Evolutionary conservation across 2,797 vertebrate genomes (phyloP).

Genomic region (Sardinella longiceps): DNA sequence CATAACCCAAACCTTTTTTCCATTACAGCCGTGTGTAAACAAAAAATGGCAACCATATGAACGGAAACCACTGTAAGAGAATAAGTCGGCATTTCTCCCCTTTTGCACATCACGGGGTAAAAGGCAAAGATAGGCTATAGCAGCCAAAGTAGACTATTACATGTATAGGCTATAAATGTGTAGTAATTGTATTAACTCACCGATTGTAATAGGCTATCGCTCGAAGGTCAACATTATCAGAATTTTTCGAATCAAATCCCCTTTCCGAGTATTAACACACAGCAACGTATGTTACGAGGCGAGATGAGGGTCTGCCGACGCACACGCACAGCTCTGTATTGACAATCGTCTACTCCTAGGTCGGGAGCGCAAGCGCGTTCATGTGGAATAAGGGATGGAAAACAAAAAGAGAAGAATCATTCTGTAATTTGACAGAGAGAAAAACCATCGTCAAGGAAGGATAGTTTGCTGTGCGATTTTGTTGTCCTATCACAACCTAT

Average conservation of each 20-base stretch:
- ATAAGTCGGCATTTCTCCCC: neutral
- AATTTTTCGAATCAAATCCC: neutral
- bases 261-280: neutral
- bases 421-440: neutral
- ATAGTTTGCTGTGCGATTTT: neutral
- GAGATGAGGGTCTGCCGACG: slow-evolving; percentile 64
- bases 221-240: neutral
- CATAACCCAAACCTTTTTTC: neutral
- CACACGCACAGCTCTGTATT: slow-evolving; percentile 59
- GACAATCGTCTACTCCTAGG: slow-evolving; percentile 53
- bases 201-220: neutral
- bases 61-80: neutral
- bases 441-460: neutral
- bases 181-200: neutral
- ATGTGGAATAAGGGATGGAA: slow-evolving; percentile 6
- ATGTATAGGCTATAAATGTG: neutral
- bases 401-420: neutral
- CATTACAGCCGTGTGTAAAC: neutral
- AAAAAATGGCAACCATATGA: neutral
- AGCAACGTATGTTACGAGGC: neutral
- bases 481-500: neutral
- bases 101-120: neutral
- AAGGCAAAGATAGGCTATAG: slow-evolving; percentile 37
- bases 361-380: slow-evolving; percentile 10
- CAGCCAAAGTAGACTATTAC: slow-evolving; percentile 34